Percentiles rank a stretch among this genome's conserved stretches.
Conservation (phyloP, 2,888 invertebrate species). For the Rotaria magnacalcarata region DNA sequence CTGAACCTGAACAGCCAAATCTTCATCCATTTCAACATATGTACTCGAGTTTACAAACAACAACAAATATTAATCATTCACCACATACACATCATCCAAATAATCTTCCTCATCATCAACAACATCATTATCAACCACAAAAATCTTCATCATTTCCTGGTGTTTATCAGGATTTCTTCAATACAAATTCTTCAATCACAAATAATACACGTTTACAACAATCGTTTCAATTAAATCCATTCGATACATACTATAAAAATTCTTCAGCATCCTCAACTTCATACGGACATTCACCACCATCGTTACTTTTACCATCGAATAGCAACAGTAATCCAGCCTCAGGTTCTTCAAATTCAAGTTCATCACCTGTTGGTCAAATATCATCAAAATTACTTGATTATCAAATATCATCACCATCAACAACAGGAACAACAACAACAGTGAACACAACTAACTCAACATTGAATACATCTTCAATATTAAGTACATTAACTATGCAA, state of each 20-base stretch:
- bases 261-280: constrained; percentile 4
- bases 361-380: constrained; percentile 36
- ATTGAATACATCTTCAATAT: constrained; percentile 14
- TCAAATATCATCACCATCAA: constrained; percentile 22
- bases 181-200: background rate
- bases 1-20: constrained; percentile 35
- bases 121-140: constrained; percentile 26
- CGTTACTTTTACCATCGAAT: constrained; percentile 1
- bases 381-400: constrained; percentile 32
- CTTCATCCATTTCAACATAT: constrained; percentile 19
- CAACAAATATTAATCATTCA: background rate
- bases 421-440: background rate
- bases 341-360: constrained; percentile 30
- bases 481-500: constrained; percentile 31
- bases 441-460: constrained; percentile 37
- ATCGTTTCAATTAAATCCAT: constrained; percentile 35
- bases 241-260: constrained; percentile 36
- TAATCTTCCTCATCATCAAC: constrained; percentile 37
- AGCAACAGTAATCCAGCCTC: constrained; percentile 32
- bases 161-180: constrained; percentile 31
- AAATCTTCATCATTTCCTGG: background rate
- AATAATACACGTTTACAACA: constrained; percentile 19
- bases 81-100: constrained; percentile 31
- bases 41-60: constrained; percentile 2
- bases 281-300: background rate